Evolutionary conservation across 2,797 vertebrate genomes (phyloP), one percentile per base, ranked within the genome.

Genomic region (Sebastes baramenuke): DNA sequence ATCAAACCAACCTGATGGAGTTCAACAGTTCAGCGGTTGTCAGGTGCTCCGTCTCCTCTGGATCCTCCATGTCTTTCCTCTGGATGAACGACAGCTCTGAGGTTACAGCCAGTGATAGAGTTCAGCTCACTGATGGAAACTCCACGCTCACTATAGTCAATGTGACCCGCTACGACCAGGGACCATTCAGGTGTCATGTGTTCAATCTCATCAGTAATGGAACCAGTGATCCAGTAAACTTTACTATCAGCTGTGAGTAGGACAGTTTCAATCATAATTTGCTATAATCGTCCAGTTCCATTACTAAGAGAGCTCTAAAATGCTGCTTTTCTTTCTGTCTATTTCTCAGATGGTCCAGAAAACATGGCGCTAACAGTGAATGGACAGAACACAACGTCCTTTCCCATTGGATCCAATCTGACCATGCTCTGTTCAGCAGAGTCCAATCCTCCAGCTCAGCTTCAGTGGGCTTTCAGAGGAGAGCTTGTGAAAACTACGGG

Each of bases 161-260:
- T 2, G 83, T 95, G 72, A 94, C 77, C 16, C 93, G 94, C 74
- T 89, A 92, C 16, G 95, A 96, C 76, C 66, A 49, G 22, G 95
- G 95, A 6, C 94, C 92, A 0, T 94, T 95, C 83, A 83, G 11
- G 5, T 96, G 95, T 60, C 61, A 8, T 1, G 94, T 80, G 59
- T 77, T 29, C 16, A 96, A 96, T 34, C 65, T 24, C 18, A 38
- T 96, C 85, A 96, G 94, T 72, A 82, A 85, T 2, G 83, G 9
- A 38, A 88, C 61, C 29, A 94, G 65, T 92, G 62, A 64, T 36
- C 2, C 81, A 18, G 59, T 95, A 1, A 59, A 42, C n/a, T 79
- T 96, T 6, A 89, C 78, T 9, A 83, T 96, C 81, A 93, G 36
- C 87, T 96, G 95, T 96, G 79, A 95, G 95, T 94, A 81, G 1